These are phyloP conservation scores for Danio jaintianensis DNA, from an alignment of 2,797 vertebrate genomes.

Conservation along the genomic window DNA sequence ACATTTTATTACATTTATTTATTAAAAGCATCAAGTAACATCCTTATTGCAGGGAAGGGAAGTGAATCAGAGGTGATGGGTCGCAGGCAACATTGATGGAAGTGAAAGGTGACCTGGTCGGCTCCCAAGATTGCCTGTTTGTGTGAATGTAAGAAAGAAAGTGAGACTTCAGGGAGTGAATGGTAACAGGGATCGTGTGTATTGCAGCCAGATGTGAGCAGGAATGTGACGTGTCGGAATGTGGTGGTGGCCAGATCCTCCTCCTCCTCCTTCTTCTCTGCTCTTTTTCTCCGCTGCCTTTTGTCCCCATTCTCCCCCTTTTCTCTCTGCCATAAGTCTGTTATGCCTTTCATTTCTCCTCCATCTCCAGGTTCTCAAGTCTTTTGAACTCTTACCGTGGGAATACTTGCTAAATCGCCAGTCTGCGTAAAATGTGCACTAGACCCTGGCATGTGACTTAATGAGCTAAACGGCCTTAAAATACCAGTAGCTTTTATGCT, in stretches of 20 bases:
- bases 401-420: slow-evolving; percentile 57
- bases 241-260: slow-evolving; percentile 69
- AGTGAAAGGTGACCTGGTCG: slow-evolving; percentile 12
- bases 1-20: not conserved
- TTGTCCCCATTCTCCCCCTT: slow-evolving; percentile 47
- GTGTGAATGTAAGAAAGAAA: slow-evolving; percentile 35
- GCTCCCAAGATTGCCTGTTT: slow-evolving; percentile 27
- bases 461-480: slow-evolving; percentile 52
- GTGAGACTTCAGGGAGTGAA: slow-evolving; percentile 51
- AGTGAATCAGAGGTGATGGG: not conserved
- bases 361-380: slow-evolving; percentile 57
- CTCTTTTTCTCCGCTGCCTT: slow-evolving; percentile 52
- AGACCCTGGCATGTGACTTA: slow-evolving; percentile 56
- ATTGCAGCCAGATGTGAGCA: slow-evolving; percentile 85
- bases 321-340: slow-evolving; percentile 47
- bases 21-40: not conserved
- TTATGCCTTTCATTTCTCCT: slow-evolving; percentile 54
- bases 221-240: slow-evolving; percentile 84
- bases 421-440: slow-evolving; percentile 51
- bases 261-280: slow-evolving; percentile 65
- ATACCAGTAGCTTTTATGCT: slow-evolving; percentile 41
- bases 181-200: slow-evolving; percentile 72
- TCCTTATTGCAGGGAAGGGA: slow-evolving; percentile 8
- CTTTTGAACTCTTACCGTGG: slow-evolving; percentile 64
- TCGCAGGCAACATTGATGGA: slow-evolving; percentile 4